Percentiles rank a stretch among this genome's conserved stretches.
Evolutionary conservation across 2,888 invertebrate genomes (phyloP).

Genomic region (Aspidiotus rigidus): DNA sequence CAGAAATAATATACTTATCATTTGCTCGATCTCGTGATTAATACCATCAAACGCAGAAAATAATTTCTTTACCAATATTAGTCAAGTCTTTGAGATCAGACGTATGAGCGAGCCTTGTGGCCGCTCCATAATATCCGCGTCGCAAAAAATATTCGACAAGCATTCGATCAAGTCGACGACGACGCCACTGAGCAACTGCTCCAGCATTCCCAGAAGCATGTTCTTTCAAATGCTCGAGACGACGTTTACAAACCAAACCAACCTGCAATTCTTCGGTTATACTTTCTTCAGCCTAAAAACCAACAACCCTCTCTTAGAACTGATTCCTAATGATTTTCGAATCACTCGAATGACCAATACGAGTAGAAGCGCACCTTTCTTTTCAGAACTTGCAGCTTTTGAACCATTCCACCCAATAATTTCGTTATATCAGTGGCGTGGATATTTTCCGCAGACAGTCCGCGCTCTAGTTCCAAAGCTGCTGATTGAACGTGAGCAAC

Average conservation of each 20-base stretch:
- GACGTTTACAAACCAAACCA: conserved; percentile 80
- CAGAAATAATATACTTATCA: neutral
- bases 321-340: neutral
- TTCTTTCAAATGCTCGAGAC: conserved; percentile 85
- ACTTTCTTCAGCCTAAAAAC: conserved; percentile 68
- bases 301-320: conserved; percentile 14
- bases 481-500: conserved; percentile 77
- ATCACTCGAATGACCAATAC: neutral
- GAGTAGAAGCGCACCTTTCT: conserved; percentile 54
- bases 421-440: conserved; percentile 65
- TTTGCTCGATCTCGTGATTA: neutral
- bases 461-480: conserved; percentile 68
- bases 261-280: conserved; percentile 85
- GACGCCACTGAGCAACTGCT: conserved; percentile 67
- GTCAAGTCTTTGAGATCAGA: conserved; percentile 76
- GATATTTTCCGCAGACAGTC: conserved; percentile 52
- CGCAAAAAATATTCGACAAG: conserved; percentile 91
- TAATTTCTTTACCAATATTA: conserved; percentile 61
- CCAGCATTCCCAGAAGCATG: conserved; percentile 47
- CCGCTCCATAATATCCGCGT: conserved; percentile 91
- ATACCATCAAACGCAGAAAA: neutral
- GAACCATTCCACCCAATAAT: conserved; percentile 79
- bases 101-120: conserved; percentile 73
- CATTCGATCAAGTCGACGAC: conserved; percentile 85
- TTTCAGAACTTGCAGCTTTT: conserved; percentile 79